Conservation (phyloP, 1,140 invertebrate species). For the Triops cancriformis region DNA sequence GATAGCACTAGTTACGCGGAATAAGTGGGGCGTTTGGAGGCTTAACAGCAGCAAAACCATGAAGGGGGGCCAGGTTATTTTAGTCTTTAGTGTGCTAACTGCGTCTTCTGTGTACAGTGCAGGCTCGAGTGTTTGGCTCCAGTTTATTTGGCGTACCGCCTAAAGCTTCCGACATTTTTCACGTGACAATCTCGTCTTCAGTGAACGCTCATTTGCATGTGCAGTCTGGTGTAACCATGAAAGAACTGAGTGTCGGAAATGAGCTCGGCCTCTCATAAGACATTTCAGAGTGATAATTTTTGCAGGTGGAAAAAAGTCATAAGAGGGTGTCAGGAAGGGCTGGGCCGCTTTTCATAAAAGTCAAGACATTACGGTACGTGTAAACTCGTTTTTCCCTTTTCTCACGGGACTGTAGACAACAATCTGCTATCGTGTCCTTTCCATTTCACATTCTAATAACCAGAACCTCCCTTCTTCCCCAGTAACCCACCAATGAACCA, state of each 20-base stretch:
- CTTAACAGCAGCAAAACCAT: not conserved
- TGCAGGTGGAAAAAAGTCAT: not conserved
- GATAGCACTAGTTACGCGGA: conserved; percentile 1
- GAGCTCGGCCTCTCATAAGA: conserved; percentile 12
- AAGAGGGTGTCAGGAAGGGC: not conserved
- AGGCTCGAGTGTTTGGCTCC: not conserved
- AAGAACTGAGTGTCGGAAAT: conserved; percentile 9
- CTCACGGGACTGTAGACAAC: not conserved
- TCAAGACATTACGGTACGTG: not conserved
- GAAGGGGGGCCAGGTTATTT: not conserved
- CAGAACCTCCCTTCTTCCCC: too few relatives aligned
- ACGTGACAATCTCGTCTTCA: conserved; percentile 9
- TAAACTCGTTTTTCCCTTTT: not conserved
- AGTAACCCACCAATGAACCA: not conserved
- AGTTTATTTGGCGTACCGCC: not conserved
- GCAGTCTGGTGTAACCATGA: conserved; percentile 9
- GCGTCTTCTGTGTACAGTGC: not conserved
- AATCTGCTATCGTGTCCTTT: not conserved
- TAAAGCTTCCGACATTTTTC: not conserved
- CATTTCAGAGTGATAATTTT: not conserved
- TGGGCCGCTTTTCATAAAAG: not conserved
- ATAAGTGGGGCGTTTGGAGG: not conserved
- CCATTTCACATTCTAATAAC: too few relatives aligned
- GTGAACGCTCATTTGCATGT: conserved; percentile 10
- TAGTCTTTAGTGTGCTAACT: not conserved